Percentiles rank a stretch among this genome's conserved stretches.
phyloP scores from a whole-genome alignment of 2,797 vertebrate genomes.

The Bryconaethiops microstoma region DNA sequence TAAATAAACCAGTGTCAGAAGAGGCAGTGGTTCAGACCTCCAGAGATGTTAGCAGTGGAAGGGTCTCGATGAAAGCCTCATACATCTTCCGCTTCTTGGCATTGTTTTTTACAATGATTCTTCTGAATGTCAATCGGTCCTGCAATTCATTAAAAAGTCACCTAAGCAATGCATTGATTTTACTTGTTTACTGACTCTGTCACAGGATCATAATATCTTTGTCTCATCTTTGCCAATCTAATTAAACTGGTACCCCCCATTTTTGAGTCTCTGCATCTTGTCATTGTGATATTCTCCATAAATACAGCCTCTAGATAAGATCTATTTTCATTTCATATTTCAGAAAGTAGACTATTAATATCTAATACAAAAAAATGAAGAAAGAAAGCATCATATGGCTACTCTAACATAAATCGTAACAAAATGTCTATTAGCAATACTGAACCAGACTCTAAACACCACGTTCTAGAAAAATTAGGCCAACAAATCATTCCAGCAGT shows the following conservation, averaged over 20 bases:
- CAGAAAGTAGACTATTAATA: not conserved
- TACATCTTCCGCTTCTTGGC: slow-evolving; percentile 98
- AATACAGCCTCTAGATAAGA: not conserved
- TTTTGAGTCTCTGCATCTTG: not conserved
- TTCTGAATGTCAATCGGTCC: slow-evolving; percentile 97
- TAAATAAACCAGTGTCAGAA: not conserved
- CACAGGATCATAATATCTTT: not conserved
- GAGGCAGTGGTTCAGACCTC: slow-evolving; percentile 79
- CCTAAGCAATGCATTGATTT: not conserved
- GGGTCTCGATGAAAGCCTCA: slow-evolving; percentile 96
- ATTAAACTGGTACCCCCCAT: not conserved
- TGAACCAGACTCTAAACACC: not conserved
- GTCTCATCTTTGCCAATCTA: not conserved
- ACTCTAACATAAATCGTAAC: not conserved
- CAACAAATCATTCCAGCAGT: slow-evolving; percentile 15
- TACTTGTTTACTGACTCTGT: not conserved
- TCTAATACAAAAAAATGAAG: too few species aligned
- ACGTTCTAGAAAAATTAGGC: slow-evolving; percentile 7
- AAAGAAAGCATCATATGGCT: not conserved
- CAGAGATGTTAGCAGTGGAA: slow-evolving; percentile 96
- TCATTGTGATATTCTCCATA: not conserved
- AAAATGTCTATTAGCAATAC: not conserved
- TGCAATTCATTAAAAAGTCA: slow-evolving; percentile 63
- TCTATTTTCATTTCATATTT: not conserved
- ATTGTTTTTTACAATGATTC: slow-evolving; percentile 99